These are phyloP conservation scores for Montipora sp. DNA, from an alignment of 64 coral and sea anemone species.

Conservation along the genomic window DNA sequence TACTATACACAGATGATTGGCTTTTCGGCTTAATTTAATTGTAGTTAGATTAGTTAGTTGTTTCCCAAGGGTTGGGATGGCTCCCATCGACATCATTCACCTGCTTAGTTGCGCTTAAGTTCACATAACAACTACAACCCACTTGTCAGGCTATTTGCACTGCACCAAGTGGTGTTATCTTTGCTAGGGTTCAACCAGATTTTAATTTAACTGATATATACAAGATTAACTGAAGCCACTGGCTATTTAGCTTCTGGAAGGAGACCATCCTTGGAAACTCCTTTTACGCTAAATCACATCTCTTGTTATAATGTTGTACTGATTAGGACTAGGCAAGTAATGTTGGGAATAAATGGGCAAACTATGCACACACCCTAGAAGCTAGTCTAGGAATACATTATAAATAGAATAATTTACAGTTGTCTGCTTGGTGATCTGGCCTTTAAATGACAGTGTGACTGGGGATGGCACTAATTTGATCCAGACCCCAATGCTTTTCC, in stretches of 20 bases:
- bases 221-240: background rate
- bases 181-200: background rate
- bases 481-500: background rate
- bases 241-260: background rate
- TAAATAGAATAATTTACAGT: background rate
- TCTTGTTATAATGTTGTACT: too few species aligned
- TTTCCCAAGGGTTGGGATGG: background rate
- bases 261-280: background rate
- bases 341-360: background rate
- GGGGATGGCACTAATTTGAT: background rate
- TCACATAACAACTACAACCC: background rate
- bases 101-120: background rate
- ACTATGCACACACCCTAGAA: background rate
- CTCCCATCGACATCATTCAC: background rate
- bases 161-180: background rate
- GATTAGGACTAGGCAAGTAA: background rate
- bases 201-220: background rate
- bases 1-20: background rate
- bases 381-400: background rate
- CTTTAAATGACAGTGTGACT: background rate
- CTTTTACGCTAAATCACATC: too few species aligned
- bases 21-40: background rate
- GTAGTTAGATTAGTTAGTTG: background rate
- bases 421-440: background rate
- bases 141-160: background rate